Evolutionary conservation across 2,797 vertebrate species (phyloP), one percentile per base, ranked within the genome.

Genomic region (Danionella dracula): DNA sequence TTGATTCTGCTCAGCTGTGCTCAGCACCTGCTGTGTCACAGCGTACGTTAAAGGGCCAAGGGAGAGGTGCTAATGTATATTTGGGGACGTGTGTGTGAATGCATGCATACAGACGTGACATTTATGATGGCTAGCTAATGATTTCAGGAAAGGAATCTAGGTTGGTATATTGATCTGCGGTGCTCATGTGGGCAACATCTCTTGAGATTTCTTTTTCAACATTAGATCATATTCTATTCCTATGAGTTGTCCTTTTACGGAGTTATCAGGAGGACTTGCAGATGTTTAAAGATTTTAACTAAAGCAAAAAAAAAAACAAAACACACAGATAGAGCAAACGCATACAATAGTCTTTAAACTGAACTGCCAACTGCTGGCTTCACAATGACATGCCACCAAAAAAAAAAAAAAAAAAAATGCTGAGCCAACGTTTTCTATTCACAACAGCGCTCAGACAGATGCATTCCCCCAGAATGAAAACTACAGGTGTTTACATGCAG

Each of bases 1-100:
- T 59, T 69, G 60, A 53, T 62, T 58, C 21, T 13, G 56, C 42
- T 76, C 68, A 74, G 71, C 68, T 71, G 68, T 65, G 64, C 3
- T 6, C 48, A 37, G 45, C 71, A 76, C 59, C 71, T 69, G 75
- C 63, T 71, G 54, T 16, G 31, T 62, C 75, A 74, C 34, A 37
- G 17, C 40, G 44, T 46, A 58, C 6, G 17, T 55, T 15, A 37
- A 48, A 57, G 10, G 12, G 29, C 4, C 20, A 8, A 38, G 51
- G 16, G 35, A 62, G 37, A 62, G 56, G 63, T 54, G 34, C 34
- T 29, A 44, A 67, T 17, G 45, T 63, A 35, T 48, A 34, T 56
- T 17, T 50, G 49, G 21, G 16, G 34, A 48, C 42, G 17, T 37
- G 42, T 32, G 42, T 37, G 16, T 17, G 15, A 38, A 54, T 12